Evolutionary conservation across 1,140 invertebrate species (phyloP).

Genomic region (Cydia amplana): DNA sequence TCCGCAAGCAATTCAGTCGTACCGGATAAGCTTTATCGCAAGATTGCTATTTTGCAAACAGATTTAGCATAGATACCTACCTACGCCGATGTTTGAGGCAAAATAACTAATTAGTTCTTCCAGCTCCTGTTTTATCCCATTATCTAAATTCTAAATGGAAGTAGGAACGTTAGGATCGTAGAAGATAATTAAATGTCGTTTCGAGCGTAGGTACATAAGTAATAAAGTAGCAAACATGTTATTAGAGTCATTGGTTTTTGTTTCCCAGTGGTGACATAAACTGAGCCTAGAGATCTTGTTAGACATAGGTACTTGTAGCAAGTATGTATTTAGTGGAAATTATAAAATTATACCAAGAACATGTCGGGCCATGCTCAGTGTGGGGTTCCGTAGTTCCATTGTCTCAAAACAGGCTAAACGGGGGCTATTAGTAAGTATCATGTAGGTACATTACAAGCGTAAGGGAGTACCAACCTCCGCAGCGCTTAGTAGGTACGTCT

Average conservation of each 20-base stretch:
- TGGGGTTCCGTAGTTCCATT: no score
- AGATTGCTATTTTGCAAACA: neutral
- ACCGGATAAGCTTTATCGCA: neutral
- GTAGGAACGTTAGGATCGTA: neutral
- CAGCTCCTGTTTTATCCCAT: slow-evolving; percentile 16
- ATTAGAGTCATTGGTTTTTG: neutral
- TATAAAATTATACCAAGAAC: no score
- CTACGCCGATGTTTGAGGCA: neutral
- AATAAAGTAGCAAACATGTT: slow-evolving; percentile 7
- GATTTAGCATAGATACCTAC: no score
- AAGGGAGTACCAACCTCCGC: no score
- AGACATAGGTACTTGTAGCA: no score
- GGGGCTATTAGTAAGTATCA: no score
- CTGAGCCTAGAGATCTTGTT: neutral
- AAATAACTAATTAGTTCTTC: neutral
- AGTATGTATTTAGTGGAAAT: no score
- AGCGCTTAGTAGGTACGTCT: no score
- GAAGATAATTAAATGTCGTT: slow-evolving; percentile 28
- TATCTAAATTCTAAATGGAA: slow-evolving; percentile 2
- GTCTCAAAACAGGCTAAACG: no score
- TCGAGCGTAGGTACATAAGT: neutral
- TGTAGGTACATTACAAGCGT: no score
- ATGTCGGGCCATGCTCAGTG: no score
- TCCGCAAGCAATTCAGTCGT: neutral
- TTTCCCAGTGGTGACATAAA: neutral